Percentiles rank a stretch among this genome's conserved stretches.
These are phyloP conservation scores for Aphodius granarius DNA, from an alignment of 2,888 invertebrate species.

Conservation along the genomic window DNA sequence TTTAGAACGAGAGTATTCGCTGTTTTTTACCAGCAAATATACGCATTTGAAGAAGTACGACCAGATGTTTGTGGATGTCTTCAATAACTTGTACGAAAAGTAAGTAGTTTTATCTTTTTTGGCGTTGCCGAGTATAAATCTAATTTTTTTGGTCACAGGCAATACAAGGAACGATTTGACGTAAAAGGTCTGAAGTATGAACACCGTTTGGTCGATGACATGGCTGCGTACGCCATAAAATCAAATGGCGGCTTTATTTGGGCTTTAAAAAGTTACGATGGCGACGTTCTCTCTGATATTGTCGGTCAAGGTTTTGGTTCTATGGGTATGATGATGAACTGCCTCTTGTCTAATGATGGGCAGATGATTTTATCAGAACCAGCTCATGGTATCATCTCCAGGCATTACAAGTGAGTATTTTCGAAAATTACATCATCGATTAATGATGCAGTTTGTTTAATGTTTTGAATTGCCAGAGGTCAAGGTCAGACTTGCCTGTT, in stretches of 20 bases:
- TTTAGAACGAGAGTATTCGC: slow-evolving; percentile 77
- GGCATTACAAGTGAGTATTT: slow-evolving; percentile 66
- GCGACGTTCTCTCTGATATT: slow-evolving; percentile 84
- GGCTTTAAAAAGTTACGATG: slow-evolving; percentile 90
- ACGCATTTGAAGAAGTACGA: slow-evolving; percentile 84
- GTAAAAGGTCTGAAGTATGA: slow-evolving; percentile 80
- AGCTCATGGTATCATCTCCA: slow-evolving; percentile 85
- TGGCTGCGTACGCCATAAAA: slow-evolving; percentile 83
- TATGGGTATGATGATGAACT: slow-evolving; percentile 85
- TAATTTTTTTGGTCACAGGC: slow-evolving; percentile 48
- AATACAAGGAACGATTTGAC: slow-evolving; percentile 73
- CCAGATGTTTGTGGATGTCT: slow-evolving; percentile 85
- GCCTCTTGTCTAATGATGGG: slow-evolving; percentile 80
- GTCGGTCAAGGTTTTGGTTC: slow-evolving; percentile 77
- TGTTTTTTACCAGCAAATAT: slow-evolving; percentile 85
- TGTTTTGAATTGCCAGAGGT: neutral
- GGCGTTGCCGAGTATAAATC: no score
- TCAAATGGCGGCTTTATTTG: slow-evolving; percentile 82
- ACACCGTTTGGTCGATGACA: slow-evolving; percentile 85
- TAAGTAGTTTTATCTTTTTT: slow-evolving; percentile 52
- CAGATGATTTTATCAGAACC: slow-evolving; percentile 86
- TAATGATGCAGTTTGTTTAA: neutral
- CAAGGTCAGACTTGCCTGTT: neutral
- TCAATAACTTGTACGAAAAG: slow-evolving; percentile 79
- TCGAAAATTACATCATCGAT: no score